phyloP scores from a whole-genome alignment of 2,888 invertebrate species.

The Apamea epomidion region DNA sequence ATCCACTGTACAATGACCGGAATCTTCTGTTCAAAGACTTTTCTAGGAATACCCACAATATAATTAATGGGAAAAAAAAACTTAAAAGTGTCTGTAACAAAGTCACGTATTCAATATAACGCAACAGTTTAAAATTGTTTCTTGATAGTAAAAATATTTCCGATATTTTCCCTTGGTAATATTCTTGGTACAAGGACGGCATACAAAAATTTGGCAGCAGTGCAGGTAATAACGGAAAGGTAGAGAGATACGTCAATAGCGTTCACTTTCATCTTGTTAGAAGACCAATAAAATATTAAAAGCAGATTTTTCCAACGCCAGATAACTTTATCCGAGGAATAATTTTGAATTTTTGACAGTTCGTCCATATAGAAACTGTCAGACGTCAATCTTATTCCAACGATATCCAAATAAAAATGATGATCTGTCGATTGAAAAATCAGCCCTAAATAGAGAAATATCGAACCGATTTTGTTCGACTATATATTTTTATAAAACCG shows the following conservation, averaged over 20 bases:
- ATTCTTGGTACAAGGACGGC: slow-evolving; percentile 19
- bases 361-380: too few relatives aligned
- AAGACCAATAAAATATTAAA: slow-evolving; percentile 2
- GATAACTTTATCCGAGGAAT: too few relatives aligned
- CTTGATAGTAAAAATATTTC: slow-evolving; percentile 13
- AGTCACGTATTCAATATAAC: slow-evolving; percentile 35
- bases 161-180: slow-evolving; percentile 32
- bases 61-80: slow-evolving; percentile 21
- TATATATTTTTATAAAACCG: slow-evolving; percentile 6
- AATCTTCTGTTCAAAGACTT: slow-evolving; percentile 68
- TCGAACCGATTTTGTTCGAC: background rate
- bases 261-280: background rate
- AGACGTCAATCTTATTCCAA: too few relatives aligned
- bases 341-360: too few relatives aligned
- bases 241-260: background rate
- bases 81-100: slow-evolving; percentile 2
- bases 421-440: too few relatives aligned
- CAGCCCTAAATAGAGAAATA: background rate
- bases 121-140: slow-evolving; percentile 18
- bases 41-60: slow-evolving; percentile 61
- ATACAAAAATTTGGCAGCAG: slow-evolving; percentile 22
- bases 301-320: too few relatives aligned
- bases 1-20: slow-evolving; percentile 72
- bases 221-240: slow-evolving; percentile 4
- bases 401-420: too few relatives aligned